Percentiles rank a stretch among this genome's conserved stretches.
Conservation (phyloP, 2,113 vertebrate species). For the Tetraodon nigroviridis region DNA sequence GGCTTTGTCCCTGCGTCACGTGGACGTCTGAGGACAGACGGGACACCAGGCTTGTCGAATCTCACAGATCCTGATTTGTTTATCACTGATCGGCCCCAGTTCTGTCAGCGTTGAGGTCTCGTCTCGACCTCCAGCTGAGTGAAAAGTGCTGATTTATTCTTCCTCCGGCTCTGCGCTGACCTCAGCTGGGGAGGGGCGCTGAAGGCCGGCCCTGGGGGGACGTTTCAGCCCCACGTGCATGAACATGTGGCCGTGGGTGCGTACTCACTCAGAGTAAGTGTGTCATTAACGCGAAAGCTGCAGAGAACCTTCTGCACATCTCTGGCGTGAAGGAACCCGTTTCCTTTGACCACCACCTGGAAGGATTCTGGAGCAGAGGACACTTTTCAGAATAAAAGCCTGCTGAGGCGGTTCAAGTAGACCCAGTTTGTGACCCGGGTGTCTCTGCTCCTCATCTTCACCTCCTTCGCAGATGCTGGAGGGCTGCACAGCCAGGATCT, state of each 20-base stretch:
- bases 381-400: background rate
- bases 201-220: too few relatives aligned
- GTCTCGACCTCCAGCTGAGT: background rate
- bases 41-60: too few relatives aligned
- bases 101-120: background rate
- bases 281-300: slow-evolving; percentile 96
- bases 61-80: too few relatives aligned
- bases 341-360: slow-evolving; percentile 91
- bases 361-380: slow-evolving; percentile 80
- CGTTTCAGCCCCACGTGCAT: too few relatives aligned
- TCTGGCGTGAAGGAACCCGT: slow-evolving; percentile 89
- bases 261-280: slow-evolving; percentile 86
- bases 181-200: background rate
- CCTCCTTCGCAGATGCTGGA: slow-evolving; percentile 97
- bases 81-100: background rate
- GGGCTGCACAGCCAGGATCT: slow-evolving; percentile 93
- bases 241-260: too few relatives aligned
- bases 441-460: slow-evolving; percentile 42
- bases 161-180: background rate
- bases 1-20: too few relatives aligned
- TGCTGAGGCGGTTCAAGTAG: too few relatives aligned
- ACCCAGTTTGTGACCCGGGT: background rate
- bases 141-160: background rate
- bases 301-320: slow-evolving; percentile 91
- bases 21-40: too few relatives aligned